Conservation (phyloP, 64 coral and sea anemone genomes). For the Montipora efflorescens region DNA sequence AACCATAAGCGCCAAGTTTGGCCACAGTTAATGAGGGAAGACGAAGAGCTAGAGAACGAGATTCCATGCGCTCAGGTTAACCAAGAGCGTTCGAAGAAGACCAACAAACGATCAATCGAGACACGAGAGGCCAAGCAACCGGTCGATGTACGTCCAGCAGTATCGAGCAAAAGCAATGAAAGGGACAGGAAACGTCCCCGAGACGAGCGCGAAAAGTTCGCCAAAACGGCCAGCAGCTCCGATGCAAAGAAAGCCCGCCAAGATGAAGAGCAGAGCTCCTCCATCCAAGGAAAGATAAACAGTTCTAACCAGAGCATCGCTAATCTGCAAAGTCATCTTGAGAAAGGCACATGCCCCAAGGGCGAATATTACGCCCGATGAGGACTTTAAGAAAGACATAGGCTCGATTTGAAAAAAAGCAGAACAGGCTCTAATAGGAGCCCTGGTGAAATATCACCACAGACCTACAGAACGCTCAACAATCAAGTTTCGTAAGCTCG, state of each 20-base stretch:
- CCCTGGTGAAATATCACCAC: too few relatives aligned
- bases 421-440: too few relatives aligned
- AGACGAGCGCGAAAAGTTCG: neutral
- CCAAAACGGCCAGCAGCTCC: neutral
- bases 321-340: neutral
- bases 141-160: neutral
- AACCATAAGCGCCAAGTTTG: too few relatives aligned
- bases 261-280: too few relatives aligned
- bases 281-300: too few relatives aligned
- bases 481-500: too few relatives aligned
- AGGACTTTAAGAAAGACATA: neutral
- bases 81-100: neutral
- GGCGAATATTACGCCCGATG: neutral
- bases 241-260: too few relatives aligned
- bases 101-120: neutral
- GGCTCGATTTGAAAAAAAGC: neutral
- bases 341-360: conserved; percentile 5
- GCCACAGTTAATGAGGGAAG: too few relatives aligned
- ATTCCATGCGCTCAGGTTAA: neutral
- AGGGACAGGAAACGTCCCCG: neutral
- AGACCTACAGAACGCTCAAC: neutral
- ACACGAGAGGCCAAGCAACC: neutral
- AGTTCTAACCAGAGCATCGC: neutral
- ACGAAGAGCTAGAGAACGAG: neutral
- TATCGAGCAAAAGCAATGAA: too few relatives aligned